A percentile compares a stretch with the other conserved stretches of the same genome.
phyloP scores from a whole-genome alignment of 2,888 invertebrate genomes.

The Fragum whitleyi region DNA sequence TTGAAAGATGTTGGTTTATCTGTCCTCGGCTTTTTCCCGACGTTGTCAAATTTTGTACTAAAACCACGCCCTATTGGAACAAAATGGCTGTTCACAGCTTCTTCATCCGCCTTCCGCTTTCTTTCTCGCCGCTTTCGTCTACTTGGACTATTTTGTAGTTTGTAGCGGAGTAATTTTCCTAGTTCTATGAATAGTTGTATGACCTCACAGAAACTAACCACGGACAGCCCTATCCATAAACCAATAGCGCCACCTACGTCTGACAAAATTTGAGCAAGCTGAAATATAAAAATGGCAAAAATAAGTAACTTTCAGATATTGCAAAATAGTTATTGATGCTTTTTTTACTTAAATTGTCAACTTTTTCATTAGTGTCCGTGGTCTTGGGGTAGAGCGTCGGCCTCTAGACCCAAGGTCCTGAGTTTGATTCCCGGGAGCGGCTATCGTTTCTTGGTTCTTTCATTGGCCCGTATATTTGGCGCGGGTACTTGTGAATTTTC shows the following conservation, averaged over 20 bases:
- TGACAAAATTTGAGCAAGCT: constrained; percentile 66
- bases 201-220: constrained; percentile 68
- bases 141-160: neutral
- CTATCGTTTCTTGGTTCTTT: too few relatives aligned
- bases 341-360: too few relatives aligned
- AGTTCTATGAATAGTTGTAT: constrained; percentile 67
- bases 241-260: constrained; percentile 73
- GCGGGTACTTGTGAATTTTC: too few relatives aligned
- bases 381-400: too few relatives aligned
- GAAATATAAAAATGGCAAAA: too few relatives aligned
- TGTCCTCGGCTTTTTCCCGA: neutral
- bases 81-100: neutral
- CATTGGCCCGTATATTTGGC: too few relatives aligned
- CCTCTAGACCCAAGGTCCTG: too few relatives aligned
- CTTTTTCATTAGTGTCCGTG: too few relatives aligned
- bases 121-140: neutral
- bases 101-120: neutral
- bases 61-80: neutral
- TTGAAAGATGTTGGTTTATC: neutral
- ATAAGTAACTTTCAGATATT: too few relatives aligned
- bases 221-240: constrained; percentile 71
- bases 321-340: too few relatives aligned
- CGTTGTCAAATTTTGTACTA: neutral
- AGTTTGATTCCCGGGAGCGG: too few relatives aligned
- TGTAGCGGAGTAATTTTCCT: constrained; percentile 15